Percentiles rank a stretch among this genome's conserved stretches.
These are phyloP conservation scores for Volucella inflata DNA, from an alignment of 2,888 invertebrate species.

Conservation along the genomic window DNA sequence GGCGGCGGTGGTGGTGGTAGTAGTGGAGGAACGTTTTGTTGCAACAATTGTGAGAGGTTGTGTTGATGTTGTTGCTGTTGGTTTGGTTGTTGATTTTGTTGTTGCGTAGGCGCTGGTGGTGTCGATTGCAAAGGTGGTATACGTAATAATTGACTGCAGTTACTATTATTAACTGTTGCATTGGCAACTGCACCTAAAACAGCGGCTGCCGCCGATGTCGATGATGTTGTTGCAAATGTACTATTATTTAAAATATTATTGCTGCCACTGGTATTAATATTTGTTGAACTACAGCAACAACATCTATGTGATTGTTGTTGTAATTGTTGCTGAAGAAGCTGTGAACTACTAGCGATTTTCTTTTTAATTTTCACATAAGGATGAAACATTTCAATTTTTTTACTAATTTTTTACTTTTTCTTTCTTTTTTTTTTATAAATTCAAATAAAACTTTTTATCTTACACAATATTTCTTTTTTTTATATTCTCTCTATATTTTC, in stretches of 20 bases:
- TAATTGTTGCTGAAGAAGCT: slow-evolving; percentile 66
- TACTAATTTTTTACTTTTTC: slow-evolving; percentile 72
- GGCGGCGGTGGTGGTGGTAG: slow-evolving; percentile 12
- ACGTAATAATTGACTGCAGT: slow-evolving; percentile 58
- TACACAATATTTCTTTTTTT: slow-evolving; percentile 23
- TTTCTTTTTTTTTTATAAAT: slow-evolving; percentile 20
- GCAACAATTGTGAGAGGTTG: slow-evolving; percentile 65
- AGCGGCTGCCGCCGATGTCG: slow-evolving; percentile 77
- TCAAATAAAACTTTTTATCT: slow-evolving; percentile 12
- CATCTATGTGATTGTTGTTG: slow-evolving; percentile 68
- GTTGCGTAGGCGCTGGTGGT: slow-evolving; percentile 42
- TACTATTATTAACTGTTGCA: slow-evolving; percentile 82
- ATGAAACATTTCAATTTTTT: slow-evolving; percentile 82
- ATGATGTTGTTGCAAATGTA: slow-evolving; percentile 77
- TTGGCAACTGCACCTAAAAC: slow-evolving; percentile 80
- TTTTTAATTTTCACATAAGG: slow-evolving; percentile 84
- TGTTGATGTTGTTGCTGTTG: slow-evolving; percentile 78
- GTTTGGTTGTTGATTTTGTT: slow-evolving; percentile 72
- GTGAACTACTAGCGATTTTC: slow-evolving; percentile 78
- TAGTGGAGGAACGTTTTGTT: slow-evolving; percentile 67
- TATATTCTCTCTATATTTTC: slow-evolving; percentile 8
- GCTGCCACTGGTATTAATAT: slow-evolving; percentile 32
- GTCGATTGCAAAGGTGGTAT: slow-evolving; percentile 56
- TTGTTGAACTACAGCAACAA: slow-evolving; percentile 67
- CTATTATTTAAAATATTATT: slow-evolving; percentile 72